Percentiles rank a stretch among this genome's conserved stretches.
Conservation (phyloP, 2,113 vertebrate genomes). For the Spea bombifrons region DNA sequence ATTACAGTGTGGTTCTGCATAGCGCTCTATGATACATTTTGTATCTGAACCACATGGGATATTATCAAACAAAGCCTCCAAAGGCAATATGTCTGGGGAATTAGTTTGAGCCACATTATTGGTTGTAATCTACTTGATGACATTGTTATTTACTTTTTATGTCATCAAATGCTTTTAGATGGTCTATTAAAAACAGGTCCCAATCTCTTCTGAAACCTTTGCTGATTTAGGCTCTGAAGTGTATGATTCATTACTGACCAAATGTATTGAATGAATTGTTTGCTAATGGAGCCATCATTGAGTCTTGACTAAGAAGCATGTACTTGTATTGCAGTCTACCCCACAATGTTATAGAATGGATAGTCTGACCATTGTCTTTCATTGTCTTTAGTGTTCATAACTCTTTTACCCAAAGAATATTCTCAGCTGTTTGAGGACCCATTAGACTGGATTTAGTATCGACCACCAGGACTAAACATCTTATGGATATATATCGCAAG, state of each 20-base stretch:
- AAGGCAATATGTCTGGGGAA: no score
- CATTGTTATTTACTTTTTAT: no score
- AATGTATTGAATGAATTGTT: neutral
- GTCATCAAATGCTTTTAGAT: no score
- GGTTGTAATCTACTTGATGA: no score
- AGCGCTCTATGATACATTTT: no score
- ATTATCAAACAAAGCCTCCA: no score
- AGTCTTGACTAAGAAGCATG: neutral
- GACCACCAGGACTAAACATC: neutral
- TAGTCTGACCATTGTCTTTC: neutral
- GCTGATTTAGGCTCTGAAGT: neutral
- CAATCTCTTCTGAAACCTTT: neutral
- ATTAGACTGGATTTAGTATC: slow-evolving; percentile 5
- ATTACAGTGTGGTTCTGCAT: no score
- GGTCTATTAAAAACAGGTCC: no score
- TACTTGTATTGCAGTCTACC: neutral
- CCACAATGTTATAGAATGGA: neutral
- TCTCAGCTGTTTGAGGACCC: slow-evolving; percentile 9
- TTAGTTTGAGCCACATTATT: no score
- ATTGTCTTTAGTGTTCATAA: neutral
- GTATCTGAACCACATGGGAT: no score
- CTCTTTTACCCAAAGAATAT: neutral
- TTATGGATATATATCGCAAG: neutral
- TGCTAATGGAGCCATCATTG: neutral
- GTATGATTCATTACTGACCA: neutral